Evolutionary conservation across 1,140 invertebrate species (phyloP).

Genomic region (Drosophila repletoides): DNA sequence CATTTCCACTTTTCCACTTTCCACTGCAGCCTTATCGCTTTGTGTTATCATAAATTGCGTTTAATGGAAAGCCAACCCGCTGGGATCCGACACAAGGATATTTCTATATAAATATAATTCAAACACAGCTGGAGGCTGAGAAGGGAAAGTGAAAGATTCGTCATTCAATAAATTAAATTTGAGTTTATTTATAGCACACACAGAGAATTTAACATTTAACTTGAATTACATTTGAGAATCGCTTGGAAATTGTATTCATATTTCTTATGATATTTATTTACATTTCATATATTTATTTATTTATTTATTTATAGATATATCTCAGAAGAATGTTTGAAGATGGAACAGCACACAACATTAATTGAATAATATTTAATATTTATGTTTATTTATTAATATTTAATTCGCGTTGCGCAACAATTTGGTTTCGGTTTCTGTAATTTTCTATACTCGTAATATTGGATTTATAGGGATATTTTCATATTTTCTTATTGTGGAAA

Average conservation of each 20-base stretch:
- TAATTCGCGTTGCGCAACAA: conserved; percentile 53
- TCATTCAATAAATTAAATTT: conserved; percentile 56
- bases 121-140: background rate
- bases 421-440: conserved; percentile 51
- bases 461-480: background rate
- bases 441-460: conserved; percentile 5
- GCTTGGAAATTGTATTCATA: conserved; percentile 30
- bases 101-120: too few relatives aligned
- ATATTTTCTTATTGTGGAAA: conserved; percentile 21
- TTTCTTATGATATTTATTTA: conserved; percentile 17
- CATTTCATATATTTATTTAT: conserved; percentile 17
- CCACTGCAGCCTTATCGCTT: conserved; percentile 3
- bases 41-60: conserved; percentile 30
- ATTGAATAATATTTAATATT: conserved; percentile 26
- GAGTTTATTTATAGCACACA: conserved; percentile 67
- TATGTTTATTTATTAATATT: conserved; percentile 37
- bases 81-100: too few relatives aligned
- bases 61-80: conserved; percentile 47
- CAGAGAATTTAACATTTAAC: conserved; percentile 58
- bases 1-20: conserved; percentile 24
- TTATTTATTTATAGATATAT: conserved; percentile 21
- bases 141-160: background rate
- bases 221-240: conserved; percentile 40
- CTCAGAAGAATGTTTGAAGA: conserved; percentile 35
- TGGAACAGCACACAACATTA: conserved; percentile 50